These are phyloP conservation scores for Hirtodrosophila confusa DNA, from an alignment of 2,888 invertebrate genomes.

Conservation along the genomic window DNA sequence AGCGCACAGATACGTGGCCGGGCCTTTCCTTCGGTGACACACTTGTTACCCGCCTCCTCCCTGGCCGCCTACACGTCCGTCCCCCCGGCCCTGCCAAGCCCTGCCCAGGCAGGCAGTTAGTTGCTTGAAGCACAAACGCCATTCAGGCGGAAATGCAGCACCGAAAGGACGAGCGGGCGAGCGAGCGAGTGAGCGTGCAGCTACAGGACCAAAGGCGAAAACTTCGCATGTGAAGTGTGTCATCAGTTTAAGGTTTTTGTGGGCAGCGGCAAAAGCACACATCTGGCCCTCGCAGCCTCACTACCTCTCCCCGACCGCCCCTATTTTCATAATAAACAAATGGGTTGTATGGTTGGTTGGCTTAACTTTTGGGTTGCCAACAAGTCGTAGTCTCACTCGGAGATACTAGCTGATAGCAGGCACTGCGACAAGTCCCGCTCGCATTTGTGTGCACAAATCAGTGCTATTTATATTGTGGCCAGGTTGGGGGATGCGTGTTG, in stretches of 20 bases:
- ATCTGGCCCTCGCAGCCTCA: neutral
- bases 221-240: slow-evolving; percentile 77
- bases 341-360: slow-evolving; percentile 75
- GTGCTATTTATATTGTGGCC: slow-evolving; percentile 76
- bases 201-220: slow-evolving; percentile 59
- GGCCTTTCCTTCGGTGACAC: slow-evolving; percentile 39
- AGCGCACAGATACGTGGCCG: slow-evolving; percentile 12
- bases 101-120: slow-evolving; percentile 54
- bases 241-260: slow-evolving; percentile 80
- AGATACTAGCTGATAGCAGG: slow-evolving; percentile 40
- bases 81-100: neutral
- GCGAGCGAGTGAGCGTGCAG: slow-evolving; percentile 8
- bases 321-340: slow-evolving; percentile 78
- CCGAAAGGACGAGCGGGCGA: slow-evolving; percentile 36
- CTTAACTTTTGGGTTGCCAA: slow-evolving; percentile 75
- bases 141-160: slow-evolving; percentile 81
- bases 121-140: slow-evolving; percentile 68
- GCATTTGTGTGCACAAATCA: slow-evolving; percentile 74
- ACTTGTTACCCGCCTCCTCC: slow-evolving; percentile 26
- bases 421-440: slow-evolving; percentile 34
- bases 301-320: slow-evolving; percentile 13
- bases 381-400: slow-evolving; percentile 33
- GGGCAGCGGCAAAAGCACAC: slow-evolving; percentile 49
- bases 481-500: slow-evolving; percentile 17
- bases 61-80: neutral